These are phyloP conservation scores for Sclerurus mexicanus DNA, from an alignment of 2,113 vertebrate genomes.

Conservation along the genomic window DNA sequence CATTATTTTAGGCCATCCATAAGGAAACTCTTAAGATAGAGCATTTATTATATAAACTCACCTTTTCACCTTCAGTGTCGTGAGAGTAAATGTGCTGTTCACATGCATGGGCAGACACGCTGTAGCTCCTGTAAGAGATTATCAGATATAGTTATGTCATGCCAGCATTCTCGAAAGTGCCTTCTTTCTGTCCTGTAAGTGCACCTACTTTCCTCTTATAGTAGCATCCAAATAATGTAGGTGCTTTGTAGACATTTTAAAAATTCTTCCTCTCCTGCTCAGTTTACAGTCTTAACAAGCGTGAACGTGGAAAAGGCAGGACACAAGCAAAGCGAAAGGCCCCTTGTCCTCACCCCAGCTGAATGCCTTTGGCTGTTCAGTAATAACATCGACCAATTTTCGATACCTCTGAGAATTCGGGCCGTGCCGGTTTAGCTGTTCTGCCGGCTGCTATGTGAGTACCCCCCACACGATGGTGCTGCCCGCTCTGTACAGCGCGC, in stretches of 20 bases:
- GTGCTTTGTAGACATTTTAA: not conserved
- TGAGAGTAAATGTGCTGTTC: not conserved
- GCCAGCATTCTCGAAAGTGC: not conserved
- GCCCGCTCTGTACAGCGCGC: fast-evolving
- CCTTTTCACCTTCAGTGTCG: not conserved
- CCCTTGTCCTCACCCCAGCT: not conserved
- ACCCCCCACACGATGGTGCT: constrained; percentile 36
- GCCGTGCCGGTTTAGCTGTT: not conserved
- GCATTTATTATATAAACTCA: not conserved
- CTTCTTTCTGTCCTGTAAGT: not conserved
- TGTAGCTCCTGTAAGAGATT: not conserved
- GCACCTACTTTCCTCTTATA: not conserved
- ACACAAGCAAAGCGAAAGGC: not conserved
- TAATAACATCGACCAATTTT: not conserved
- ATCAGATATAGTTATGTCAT: not conserved
- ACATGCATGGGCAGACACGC: fast-evolving
- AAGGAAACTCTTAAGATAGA: not conserved
- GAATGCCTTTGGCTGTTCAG: not conserved
- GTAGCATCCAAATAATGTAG: not conserved
- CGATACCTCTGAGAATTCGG: not conserved
- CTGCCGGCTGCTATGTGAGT: not conserved
- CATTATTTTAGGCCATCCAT: not conserved
- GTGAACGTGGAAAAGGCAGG: not conserved
- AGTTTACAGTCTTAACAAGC: not conserved
- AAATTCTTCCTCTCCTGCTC: not conserved